Evolutionary conservation across 2,113 vertebrate genomes (phyloP), one percentile per base, ranked within the genome.

Genomic region (Clupea harengus): DNA sequence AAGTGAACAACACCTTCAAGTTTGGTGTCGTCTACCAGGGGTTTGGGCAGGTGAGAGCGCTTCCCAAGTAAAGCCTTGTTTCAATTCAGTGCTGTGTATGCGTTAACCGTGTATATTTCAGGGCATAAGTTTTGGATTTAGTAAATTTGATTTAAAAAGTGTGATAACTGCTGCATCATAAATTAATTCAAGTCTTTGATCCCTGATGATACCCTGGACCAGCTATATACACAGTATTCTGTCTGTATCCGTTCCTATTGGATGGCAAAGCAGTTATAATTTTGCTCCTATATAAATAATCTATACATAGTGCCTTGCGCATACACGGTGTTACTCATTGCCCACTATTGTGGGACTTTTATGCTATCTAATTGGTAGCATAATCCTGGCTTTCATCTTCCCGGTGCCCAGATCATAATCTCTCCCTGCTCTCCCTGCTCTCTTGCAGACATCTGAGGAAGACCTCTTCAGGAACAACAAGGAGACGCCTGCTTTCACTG

Each of bases 1-100:
- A 99, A 85, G 94, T 99, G 87, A 99, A 97, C 93, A 97, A 97
- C 94, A 99, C 97, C 0, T 99, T 97, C 93, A 99, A 99, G 91
- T 99, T 99, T 2, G 98, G 98, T 3, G 96, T 99, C 82, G 95
- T 99, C 91, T 97, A 97, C 86, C 98, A 99, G 91, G 96, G 95
- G 88, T 95, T 96, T 90, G 95, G 95, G 78, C 98, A 99, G 96
- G 98, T 99, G 91, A 93, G 93, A 83, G 6, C 50, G 25, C 4
- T 3, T 6, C 44, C 75, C n/a, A 67, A 67, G 9, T 25, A 67
- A 67, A 67, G 64, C 64, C n/a, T 28, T n/a, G 60, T 25, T 67
- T 39, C 39, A 39, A 10, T 25, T 67, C n/a, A 0, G 9, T 25
- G 9, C 9, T 60, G 2, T 60, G 54, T 60, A 60, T 60, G 50